Percentiles rank a stretch among this genome's conserved stretches.
Conservation (phyloP, 2,797 vertebrate genomes). For the Botia kubotai region DNA sequence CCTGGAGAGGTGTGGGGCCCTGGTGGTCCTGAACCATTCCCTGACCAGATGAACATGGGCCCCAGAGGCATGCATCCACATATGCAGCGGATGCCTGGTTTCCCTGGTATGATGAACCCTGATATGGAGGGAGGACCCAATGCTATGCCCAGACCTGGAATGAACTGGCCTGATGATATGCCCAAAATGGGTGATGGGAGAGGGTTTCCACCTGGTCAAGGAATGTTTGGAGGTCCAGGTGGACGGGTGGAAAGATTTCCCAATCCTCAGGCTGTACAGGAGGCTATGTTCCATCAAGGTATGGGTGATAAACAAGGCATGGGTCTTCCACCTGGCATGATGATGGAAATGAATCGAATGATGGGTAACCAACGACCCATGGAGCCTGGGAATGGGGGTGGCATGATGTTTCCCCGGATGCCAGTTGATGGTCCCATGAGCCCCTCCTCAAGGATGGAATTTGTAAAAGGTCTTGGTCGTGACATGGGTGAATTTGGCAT, state of each 20-base stretch:
- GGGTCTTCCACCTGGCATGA: constrained; percentile 89
- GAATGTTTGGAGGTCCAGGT: constrained; percentile 88
- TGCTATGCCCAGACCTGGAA: constrained; percentile 84
- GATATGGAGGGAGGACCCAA: constrained; percentile 94
- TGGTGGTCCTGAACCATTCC: constrained; percentile 89
- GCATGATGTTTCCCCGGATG: constrained; percentile 95
- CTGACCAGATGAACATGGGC: constrained; percentile 91
- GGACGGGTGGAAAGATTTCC: constrained; percentile 95
- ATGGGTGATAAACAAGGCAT: constrained; percentile 94
- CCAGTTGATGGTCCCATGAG: constrained; percentile 94
- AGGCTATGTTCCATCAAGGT: constrained; percentile 96
- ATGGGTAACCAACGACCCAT: constrained; percentile 91
- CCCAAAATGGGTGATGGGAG: constrained; percentile 92
- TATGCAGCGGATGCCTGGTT: constrained; percentile 94
- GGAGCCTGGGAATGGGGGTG: constrained; percentile 89
- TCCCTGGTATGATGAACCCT: constrained; percentile 95
- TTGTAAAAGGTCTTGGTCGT: constrained; percentile 88
- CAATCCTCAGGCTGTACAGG: constrained; percentile 91
- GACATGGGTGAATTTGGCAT: constrained; percentile 93
- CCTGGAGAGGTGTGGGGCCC: constrained; percentile 94
- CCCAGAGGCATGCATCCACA: constrained; percentile 92
- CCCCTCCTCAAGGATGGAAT: constrained; percentile 92
- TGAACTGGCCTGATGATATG: constrained; percentile 97
- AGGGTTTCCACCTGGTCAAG: constrained; percentile 88
- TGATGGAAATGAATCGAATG: constrained; percentile 96